phyloP scores from a whole-genome alignment of 2,797 vertebrate species.

The Iguana delicatissima region DNA sequence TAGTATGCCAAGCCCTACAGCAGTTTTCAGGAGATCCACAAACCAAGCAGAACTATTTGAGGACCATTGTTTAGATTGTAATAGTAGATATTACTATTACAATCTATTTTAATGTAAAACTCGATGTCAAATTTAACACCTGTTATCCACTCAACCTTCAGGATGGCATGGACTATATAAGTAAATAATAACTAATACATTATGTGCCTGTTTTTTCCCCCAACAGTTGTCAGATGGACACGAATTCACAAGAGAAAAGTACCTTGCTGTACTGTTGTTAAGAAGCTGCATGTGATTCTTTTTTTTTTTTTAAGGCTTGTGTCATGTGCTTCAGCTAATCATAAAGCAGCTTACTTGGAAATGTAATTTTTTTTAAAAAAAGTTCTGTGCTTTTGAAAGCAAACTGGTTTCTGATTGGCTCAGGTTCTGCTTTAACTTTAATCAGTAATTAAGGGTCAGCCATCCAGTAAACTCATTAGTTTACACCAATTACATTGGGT shows the following conservation, averaged over 20 bases:
- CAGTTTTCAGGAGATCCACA: not conserved
- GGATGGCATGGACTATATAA: not conserved
- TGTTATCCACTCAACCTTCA: constrained; percentile 1
- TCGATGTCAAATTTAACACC: not conserved
- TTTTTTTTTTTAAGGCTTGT: constrained; percentile 76
- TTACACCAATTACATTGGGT: constrained; percentile 87
- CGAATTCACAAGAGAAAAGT: constrained; percentile 73
- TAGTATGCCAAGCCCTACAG: not conserved
- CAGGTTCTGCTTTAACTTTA: constrained; percentile 81
- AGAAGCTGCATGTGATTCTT: constrained; percentile 80
- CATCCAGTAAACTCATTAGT: constrained; percentile 85
- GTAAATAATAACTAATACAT: not conserved
- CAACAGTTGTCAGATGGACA: constrained; percentile 67
- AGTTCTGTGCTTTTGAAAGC: constrained; percentile 80
- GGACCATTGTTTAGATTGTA: not conserved
- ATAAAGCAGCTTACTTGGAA: constrained; percentile 82
- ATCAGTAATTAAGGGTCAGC: constrained; percentile 86
- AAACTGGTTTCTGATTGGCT: constrained; percentile 82
- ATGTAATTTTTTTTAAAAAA: constrained; percentile 75
- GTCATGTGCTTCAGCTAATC: constrained; percentile 78
- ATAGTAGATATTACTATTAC: not conserved
- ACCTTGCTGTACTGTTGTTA: constrained; percentile 77
- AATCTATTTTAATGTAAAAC: not conserved
- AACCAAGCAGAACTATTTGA: not conserved
- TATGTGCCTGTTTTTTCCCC: constrained; percentile 65